Evolutionary conservation across 1,140 invertebrate species (phyloP), one percentile per base, ranked within the genome.

Genomic region (Lasioglossum baleicum): DNA sequence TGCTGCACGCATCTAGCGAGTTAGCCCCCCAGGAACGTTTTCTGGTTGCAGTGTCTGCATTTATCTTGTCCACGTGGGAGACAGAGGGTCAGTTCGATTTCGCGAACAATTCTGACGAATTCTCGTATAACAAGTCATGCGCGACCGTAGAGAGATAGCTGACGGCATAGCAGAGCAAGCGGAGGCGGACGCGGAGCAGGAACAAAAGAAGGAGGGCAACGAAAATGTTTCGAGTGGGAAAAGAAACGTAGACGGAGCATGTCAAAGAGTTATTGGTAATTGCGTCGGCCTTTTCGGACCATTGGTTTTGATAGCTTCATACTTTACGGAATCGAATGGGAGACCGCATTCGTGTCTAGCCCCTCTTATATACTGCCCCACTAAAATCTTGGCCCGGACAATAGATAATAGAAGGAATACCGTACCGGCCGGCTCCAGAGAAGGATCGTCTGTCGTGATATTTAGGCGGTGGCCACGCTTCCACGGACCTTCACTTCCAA

Each of bases 281-380:
- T 92, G 91, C 88, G 76, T 81, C 80, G 84, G 82, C 85, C 88
- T 91, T 92, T 87, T 86, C 91, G 90, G 91, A 58, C 89, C 92
- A 92, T 93, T 92, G 90, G 73, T 60, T 90, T 88, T 91, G 91
- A 93, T 93, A 91, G 91, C 90, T 92, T 92, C 91, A 92, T 93
- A 93, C 91, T 90, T 93, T 88, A 92, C 90, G 75, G 78, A 92
- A 91, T 92, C 92, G 91, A 91, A 90, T 87, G 81, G 88, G 40
- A 89, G 84, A 88, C 87, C 84, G 83, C 87, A 89, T 88, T 89
- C 84, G 79, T 80, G 84, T 88, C 87, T 87, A 70, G 66, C 86
- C 84, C 74, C 72, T 67, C 82, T 90, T 91, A 88, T 92, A 91
- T 85, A 90, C 83, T 87, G 80, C 78, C 70, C 72, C 76, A 88